These are phyloP conservation scores for Melopsittacus undulatus DNA, from an alignment of 2,797 vertebrate species.

Conservation along the genomic window DNA sequence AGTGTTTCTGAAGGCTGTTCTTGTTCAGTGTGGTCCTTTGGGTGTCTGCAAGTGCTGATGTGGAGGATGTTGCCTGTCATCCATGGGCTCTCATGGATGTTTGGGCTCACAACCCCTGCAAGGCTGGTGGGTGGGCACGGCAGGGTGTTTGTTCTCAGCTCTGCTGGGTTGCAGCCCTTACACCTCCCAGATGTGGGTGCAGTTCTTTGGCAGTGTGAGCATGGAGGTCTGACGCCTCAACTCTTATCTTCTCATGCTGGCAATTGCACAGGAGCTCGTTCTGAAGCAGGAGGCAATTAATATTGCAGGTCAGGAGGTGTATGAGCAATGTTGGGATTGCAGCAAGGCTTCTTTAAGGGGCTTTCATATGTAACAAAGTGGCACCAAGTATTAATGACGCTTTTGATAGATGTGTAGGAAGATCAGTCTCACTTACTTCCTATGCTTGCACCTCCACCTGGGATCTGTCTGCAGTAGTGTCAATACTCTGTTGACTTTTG, in stretches of 20 bases:
- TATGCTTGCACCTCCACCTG: fast-evolving
- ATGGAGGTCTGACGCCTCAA: background rate
- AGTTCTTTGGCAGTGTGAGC: fast-evolving
- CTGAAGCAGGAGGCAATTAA: background rate
- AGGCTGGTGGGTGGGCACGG: background rate
- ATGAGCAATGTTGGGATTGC: background rate
- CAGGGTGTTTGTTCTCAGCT: background rate
- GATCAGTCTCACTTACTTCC: background rate
- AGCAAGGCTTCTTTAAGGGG: background rate
- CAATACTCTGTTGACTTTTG: constrained; percentile 46
- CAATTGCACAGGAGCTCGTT: background rate
- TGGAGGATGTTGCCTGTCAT: background rate
- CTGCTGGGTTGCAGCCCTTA: background rate
- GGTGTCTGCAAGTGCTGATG: background rate
- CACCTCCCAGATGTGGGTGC: fast-evolving
- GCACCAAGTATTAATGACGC: fast-evolving
- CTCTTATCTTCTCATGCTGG: background rate
- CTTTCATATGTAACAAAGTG: background rate
- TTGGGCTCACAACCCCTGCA: background rate
- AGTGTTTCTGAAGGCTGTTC: background rate
- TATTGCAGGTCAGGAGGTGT: background rate
- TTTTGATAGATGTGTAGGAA: fast-evolving
- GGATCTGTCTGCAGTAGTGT: background rate
- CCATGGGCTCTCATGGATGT: fast-evolving
- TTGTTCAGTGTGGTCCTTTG: fast-evolving